Evolutionary conservation across 2,113 vertebrate genomes (phyloP).

Genomic region (Alces alces): DNA sequence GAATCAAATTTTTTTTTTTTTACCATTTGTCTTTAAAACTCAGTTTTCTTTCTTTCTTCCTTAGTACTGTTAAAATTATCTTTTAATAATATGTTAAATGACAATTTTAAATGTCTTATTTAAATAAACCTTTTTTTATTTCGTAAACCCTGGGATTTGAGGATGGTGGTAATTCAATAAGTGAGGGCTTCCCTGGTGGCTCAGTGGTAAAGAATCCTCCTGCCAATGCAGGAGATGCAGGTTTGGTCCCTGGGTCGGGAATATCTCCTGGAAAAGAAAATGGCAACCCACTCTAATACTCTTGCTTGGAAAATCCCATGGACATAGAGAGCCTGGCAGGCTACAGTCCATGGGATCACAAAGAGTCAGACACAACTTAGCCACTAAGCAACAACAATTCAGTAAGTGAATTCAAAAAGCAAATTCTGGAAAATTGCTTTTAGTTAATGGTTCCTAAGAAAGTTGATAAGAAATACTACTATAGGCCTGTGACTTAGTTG

Average conservation of each 20-base stretch:
- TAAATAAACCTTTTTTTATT: neutral
- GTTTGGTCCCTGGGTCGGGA: neutral
- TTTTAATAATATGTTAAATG: constrained; percentile 17
- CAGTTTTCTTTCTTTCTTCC: neutral
- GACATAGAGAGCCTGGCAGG: neutral
- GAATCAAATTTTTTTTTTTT: neutral
- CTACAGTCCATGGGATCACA: neutral
- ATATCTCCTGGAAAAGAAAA: neutral
- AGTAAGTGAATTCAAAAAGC: neutral
- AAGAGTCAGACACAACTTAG: neutral
- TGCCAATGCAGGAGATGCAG: neutral
- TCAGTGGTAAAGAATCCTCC: neutral
- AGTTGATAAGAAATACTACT: neutral
- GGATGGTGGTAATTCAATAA: neutral
- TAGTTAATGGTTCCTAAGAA: neutral
- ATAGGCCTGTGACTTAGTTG: neutral
- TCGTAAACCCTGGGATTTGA: neutral
- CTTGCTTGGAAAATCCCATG: neutral
- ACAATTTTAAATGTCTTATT: neutral
- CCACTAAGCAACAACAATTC: neutral
- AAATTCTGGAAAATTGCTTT: constrained; percentile 2
- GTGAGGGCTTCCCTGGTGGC: neutral
- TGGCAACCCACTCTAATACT: neutral
- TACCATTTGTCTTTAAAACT: neutral
- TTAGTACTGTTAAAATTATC: neutral